A percentile compares a stretch with the other conserved stretches of the same genome.
Conservation (phyloP, 2,113 vertebrate species). For the Ariopsis seemanni region DNA sequence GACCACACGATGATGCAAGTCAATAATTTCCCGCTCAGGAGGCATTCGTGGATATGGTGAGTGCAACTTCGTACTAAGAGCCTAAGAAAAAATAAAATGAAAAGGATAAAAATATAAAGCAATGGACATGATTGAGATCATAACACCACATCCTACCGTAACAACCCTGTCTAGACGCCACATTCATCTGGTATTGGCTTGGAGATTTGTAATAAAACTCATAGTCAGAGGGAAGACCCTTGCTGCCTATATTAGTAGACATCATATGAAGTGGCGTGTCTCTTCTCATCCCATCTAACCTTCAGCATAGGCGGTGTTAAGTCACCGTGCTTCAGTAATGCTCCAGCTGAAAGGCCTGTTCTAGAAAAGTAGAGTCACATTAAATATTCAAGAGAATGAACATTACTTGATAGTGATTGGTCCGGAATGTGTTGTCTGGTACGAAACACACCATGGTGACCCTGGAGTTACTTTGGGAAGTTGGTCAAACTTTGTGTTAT, state of each 20-base stretch:
- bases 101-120: not conserved
- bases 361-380: not conserved
- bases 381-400: not conserved
- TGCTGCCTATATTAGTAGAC: conserved; percentile 7
- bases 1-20: conserved; percentile 85
- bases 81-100: not conserved
- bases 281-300: not conserved
- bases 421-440: not conserved
- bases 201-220: not conserved
- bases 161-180: not conserved
- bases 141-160: not conserved
- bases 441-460: not conserved
- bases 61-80: conserved; percentile 41
- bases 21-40: conserved; percentile 88
- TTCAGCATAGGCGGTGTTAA: not conserved
- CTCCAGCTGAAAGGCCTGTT: not conserved
- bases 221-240: not conserved
- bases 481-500: not conserved
- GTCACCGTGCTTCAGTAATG: not conserved
- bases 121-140: not conserved
- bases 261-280: conserved; percentile 1
- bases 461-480: not conserved
- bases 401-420: not conserved
- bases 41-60: conserved; percentile 94
- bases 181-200: not conserved